A percentile compares a stretch with the other conserved stretches of the same genome.
These are phyloP conservation scores for Caenorhabditis imperialis DNA, from an alignment of 2,888 invertebrate genomes.

Conservation along the genomic window DNA sequence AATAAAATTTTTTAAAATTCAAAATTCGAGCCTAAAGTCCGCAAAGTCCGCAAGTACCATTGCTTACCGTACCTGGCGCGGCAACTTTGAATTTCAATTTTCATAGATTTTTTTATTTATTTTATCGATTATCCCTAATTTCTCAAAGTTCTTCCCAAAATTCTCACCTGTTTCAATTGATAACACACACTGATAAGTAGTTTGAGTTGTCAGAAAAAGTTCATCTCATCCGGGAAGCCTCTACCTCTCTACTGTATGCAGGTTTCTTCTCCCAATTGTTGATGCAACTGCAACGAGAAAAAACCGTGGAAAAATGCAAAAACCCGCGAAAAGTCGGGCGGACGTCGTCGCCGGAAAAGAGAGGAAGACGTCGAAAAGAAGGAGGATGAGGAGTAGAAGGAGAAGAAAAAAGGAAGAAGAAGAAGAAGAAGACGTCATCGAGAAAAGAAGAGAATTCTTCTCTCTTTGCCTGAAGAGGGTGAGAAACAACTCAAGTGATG, in stretches of 20 bases:
- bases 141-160: conserved; percentile 29
- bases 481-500: too few species aligned
- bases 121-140: too few species aligned
- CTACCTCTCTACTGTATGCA: conserved; percentile 48
- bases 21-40: conserved; percentile 6
- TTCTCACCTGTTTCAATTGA: not conserved
- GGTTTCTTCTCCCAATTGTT: conserved; percentile 46
- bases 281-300: conserved; percentile 39
- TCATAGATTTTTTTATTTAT: too few species aligned
- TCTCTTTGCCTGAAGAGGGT: conserved; percentile 26
- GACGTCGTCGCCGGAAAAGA: conserved; percentile 4
- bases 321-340: too few species aligned
- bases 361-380: conserved; percentile 14
- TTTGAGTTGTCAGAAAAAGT: conserved; percentile 22
- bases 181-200: not conserved
- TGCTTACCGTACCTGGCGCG: conserved; percentile 19
- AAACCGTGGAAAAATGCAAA: conserved; percentile 1
- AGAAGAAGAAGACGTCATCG: too few species aligned
- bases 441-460: conserved; percentile 20
- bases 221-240: conserved; percentile 20
- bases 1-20: conserved; percentile 6
- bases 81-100: too few species aligned
- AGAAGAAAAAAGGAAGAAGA: conserved; percentile 24
- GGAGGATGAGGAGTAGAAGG: conserved; percentile 22
- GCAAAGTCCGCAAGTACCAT: conserved; percentile 18